Base-by-base conservation (phyloP, 2,888 invertebrate species). In the Torymus tubicola region DNA sequence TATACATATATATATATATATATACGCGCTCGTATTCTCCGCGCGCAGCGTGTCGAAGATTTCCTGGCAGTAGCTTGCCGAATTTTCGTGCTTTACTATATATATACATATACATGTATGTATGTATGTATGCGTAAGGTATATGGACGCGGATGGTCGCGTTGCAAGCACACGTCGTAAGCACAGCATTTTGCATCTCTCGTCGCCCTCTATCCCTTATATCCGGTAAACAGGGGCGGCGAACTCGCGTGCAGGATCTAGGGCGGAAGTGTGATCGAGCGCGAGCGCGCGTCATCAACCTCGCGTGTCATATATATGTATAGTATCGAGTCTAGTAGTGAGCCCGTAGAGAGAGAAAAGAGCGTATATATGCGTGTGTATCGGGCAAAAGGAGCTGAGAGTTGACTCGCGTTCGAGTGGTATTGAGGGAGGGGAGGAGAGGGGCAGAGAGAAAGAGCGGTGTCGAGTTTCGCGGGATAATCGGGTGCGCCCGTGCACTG, bases 151-250 rank as follows among this genome's bases (percentile, higher is more conserved):
- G 42, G 42, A 42, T 42, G 42, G 42, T 5, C 42, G 42, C 42
- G 42, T 8, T 42, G 42, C 8, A 42, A 42, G 42, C 42, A 42
- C 42, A 8, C 42, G 1, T 42, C 42, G 42, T 42, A 42, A 42
- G 42, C 42, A 42, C 42, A 8, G 42, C 42, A 42, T 42, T 42
- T 42, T 42, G 42, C 31, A 16, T 24, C 31, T n/a, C 63, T 42
- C 24, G 53, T 14, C n/a, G 31, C 67, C 11, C 16, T 67, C 18
- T 68, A 31, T 68, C 55, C 55, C 61, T 72, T 61, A 24, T 68
- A 79, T 75, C 64, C 81, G 78, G 83, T 80, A 80, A 82, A 81
- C 77, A 81, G 73, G 13, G 42, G 60, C 14, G 16, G 50, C 42
- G 57, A 61, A 24, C 50, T 70, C 58, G 68, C 42, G n/a, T 18